Evolutionary conservation across 2,888 invertebrate species (phyloP).

Genomic region (Meganola albula): DNA sequence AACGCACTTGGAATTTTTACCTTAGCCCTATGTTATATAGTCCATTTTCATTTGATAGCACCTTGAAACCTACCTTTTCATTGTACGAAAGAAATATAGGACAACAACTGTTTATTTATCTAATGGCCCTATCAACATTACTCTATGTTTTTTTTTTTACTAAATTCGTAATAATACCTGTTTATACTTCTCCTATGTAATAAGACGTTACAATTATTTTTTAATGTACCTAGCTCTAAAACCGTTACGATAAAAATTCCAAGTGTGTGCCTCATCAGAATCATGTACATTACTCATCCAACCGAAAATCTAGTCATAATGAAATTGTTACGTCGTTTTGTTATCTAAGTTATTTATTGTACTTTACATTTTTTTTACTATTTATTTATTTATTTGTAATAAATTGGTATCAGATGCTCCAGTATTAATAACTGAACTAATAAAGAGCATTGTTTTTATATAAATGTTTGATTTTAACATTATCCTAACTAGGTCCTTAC

Average conservation of each 20-base stretch:
- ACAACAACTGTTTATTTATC: too few species aligned
- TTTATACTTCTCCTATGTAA: too few species aligned
- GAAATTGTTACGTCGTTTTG: constrained; percentile 44
- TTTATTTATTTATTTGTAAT: constrained; percentile 50
- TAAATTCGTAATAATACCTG: too few species aligned
- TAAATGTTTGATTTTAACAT: too few species aligned
- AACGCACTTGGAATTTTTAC: constrained; percentile 1
- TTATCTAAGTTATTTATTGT: constrained; percentile 66
- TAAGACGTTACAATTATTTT: too few species aligned
- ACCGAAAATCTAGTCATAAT: constrained; percentile 61
- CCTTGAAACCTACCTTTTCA: too few species aligned
- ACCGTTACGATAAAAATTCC: constrained; percentile 17
- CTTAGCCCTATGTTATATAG: too few species aligned
- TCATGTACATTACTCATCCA: constrained; percentile 31
- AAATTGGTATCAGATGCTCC: constrained; percentile 61
- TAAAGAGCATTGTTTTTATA: constrained; percentile 60
- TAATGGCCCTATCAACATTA: too few species aligned
- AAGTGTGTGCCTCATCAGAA: constrained; percentile 14
- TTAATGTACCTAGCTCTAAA: too few species aligned
- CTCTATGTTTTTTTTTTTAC: too few species aligned
- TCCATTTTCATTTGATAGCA: constrained; percentile 2
- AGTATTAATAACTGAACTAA: constrained; percentile 63
- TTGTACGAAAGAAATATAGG: too few species aligned
- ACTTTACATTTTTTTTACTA: constrained; percentile 64
- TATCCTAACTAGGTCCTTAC: too few species aligned